These are phyloP conservation scores for Carabus problematicus DNA, from an alignment of 2,888 invertebrate species.

Conservation along the genomic window DNA sequence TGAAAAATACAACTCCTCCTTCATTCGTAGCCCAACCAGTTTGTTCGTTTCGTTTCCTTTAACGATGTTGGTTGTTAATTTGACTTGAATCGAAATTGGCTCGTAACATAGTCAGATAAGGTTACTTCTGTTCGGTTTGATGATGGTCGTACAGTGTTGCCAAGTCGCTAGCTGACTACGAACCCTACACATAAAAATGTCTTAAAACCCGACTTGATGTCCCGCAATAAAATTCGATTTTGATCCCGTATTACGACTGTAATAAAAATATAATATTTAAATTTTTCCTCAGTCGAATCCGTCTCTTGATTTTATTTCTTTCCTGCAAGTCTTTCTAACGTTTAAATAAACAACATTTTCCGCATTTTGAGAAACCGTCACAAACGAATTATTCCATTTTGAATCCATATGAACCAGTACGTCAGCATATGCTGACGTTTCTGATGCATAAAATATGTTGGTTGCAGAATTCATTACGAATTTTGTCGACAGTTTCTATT, in stretches of 20 bases:
- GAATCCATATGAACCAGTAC: no score
- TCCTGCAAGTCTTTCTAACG: no score
- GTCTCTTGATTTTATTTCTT: neutral
- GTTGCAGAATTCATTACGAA: no score
- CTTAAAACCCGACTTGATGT: constrained; percentile 37
- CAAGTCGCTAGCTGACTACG: constrained; percentile 10
- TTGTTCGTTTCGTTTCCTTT: constrained; percentile 7
- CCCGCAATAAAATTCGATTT: constrained; percentile 40
- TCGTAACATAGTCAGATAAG: constrained; percentile 38
- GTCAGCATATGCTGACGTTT: no score
- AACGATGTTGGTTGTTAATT: constrained; percentile 39
- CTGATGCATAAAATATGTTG: no score
- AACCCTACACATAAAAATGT: constrained; percentile 37
- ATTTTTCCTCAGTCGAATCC: constrained; percentile 1
- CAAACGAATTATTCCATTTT: no score
- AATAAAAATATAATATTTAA: constrained; percentile 40
- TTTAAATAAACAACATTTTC: no score
- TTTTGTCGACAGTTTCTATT: no score
- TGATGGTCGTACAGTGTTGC: constrained; percentile 25
- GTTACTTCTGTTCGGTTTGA: constrained; percentile 14
- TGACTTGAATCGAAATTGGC: constrained; percentile 34
- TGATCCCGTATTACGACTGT: constrained; percentile 29
- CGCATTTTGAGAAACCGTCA: no score
- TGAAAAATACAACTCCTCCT: no score
- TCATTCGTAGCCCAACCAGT: no score